phyloP scores from a whole-genome alignment of 2,888 invertebrate species.

The Conchocele bisecta region DNA sequence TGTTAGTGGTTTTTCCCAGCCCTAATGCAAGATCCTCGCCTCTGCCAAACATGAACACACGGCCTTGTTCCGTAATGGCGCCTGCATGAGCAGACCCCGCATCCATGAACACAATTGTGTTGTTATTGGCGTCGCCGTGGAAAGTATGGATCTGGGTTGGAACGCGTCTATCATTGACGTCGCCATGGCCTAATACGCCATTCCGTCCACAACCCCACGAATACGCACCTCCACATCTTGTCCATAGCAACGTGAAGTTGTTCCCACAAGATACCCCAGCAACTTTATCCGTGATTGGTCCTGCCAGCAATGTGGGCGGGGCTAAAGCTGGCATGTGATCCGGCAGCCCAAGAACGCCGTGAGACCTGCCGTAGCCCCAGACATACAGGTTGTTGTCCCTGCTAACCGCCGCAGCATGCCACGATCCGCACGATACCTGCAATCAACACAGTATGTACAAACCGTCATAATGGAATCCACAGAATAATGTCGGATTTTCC shows the following conservation, averaged over 20 bases:
- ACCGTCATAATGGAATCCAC: too few species aligned
- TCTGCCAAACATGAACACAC: slow-evolving; percentile 65
- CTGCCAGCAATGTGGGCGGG: slow-evolving; percentile 33
- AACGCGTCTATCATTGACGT: slow-evolving; percentile 32
- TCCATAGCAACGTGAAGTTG: slow-evolving; percentile 70
- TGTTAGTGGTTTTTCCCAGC: slow-evolving; percentile 23
- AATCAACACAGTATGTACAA: too few species aligned
- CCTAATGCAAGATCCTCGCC: slow-evolving; percentile 66
- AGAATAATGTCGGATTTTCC: too few species aligned
- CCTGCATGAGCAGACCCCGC: slow-evolving; percentile 70
- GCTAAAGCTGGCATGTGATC: slow-evolving; percentile 1
- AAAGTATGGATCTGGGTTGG: slow-evolving; percentile 58
- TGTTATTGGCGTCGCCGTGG: slow-evolving; percentile 25
- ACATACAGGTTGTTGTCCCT: slow-evolving; percentile 55
- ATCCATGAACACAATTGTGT: slow-evolving; percentile 36
- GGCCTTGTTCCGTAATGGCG: slow-evolving; percentile 57
- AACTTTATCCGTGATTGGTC: slow-evolving; percentile 37
- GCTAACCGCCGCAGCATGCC: slow-evolving; percentile 71
- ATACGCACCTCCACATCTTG: slow-evolving; percentile 58
- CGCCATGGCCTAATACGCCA: slow-evolving; percentile 69
- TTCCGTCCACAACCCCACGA: slow-evolving; percentile 70
- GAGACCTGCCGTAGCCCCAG: slow-evolving; percentile 71
- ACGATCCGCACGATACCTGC: slow-evolving; percentile 71
- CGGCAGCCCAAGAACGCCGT: slow-evolving; percentile 55
- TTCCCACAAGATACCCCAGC: slow-evolving; percentile 68